phyloP scores from a whole-genome alignment of 2,888 invertebrate genomes.

The Habrosyne pyritoides region DNA sequence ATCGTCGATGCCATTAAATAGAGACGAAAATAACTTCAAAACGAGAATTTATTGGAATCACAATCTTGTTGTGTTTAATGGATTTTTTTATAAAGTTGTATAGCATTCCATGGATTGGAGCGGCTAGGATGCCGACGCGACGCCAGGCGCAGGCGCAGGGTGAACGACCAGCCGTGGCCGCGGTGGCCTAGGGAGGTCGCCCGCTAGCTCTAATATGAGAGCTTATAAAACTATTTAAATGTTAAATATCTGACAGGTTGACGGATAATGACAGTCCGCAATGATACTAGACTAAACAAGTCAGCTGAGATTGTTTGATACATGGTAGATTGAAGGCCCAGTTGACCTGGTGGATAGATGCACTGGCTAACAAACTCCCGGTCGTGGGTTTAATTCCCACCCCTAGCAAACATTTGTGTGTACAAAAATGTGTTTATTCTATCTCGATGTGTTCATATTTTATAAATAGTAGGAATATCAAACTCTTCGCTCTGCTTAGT shows the following conservation, averaged over 20 bases:
- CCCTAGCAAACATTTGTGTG: too few species aligned
- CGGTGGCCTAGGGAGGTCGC: slow-evolving; percentile 54
- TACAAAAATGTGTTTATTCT: too few species aligned
- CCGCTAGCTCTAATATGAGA: slow-evolving; percentile 39
- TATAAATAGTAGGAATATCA: too few species aligned
- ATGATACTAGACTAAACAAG: too few species aligned
- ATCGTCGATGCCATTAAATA: not conserved
- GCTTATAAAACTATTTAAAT: slow-evolving; percentile 22
- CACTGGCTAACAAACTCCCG: too few species aligned
- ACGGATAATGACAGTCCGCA: too few species aligned
- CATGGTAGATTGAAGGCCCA: too few species aligned
- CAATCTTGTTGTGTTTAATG: not conserved
- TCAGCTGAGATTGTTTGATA: too few species aligned
- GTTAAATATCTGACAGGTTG: slow-evolving; percentile 12
- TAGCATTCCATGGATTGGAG: slow-evolving; percentile 18
- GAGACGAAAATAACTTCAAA: not conserved
- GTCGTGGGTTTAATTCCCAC: too few species aligned
- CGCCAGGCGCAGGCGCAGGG: slow-evolving; percentile 30
- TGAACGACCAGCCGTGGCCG: slow-evolving; percentile 72
- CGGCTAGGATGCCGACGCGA: slow-evolving; percentile 30
- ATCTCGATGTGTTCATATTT: too few species aligned
- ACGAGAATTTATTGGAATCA: not conserved
- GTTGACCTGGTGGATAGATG: too few species aligned
- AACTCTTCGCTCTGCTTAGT: too few species aligned
- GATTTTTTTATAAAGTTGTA: slow-evolving; percentile 13